Percentiles rank a stretch among this genome's conserved stretches.
Conservation (phyloP, 2,113 vertebrate genomes). For the Atrichornis clamosus region DNA sequence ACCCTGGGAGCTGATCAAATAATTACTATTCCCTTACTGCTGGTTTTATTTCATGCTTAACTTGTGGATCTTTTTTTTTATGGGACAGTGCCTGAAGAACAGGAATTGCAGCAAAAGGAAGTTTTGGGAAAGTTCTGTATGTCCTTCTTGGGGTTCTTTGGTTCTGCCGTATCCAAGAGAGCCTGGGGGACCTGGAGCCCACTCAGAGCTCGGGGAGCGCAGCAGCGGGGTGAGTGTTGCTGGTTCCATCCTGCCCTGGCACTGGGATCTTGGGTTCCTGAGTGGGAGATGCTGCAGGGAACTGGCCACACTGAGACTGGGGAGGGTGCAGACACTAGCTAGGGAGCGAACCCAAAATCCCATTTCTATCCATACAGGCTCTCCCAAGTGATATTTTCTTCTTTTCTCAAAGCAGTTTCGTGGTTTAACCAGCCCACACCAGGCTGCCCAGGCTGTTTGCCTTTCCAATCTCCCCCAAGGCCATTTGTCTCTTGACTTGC, state of each 20-base stretch:
- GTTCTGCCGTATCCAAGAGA: neutral
- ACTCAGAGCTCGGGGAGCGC: fast-evolving
- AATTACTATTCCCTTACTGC: constrained; percentile 10
- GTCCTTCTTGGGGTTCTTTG: neutral
- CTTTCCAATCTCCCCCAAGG: neutral
- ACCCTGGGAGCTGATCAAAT: constrained; percentile 47
- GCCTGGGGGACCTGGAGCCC: neutral
- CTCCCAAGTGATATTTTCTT: neutral
- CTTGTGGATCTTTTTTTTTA: neutral
- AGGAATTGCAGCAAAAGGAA: neutral
- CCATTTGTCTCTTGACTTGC: neutral
- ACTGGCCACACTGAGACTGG: neutral
- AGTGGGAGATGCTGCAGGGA: neutral
- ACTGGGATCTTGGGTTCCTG: no score
- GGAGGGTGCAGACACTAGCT: neutral
- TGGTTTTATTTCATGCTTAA: constrained; percentile 33
- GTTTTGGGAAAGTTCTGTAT: neutral
- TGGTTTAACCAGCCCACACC: neutral
- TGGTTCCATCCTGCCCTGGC: neutral
- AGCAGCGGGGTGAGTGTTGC: neutral
- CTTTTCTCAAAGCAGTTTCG: neutral
- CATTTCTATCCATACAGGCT: neutral
- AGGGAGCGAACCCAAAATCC: neutral
- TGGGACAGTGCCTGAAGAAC: neutral
- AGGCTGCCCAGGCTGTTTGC: neutral